Conservation (phyloP, 2,797 vertebrate species). For the Phataginus tricuspis region DNA sequence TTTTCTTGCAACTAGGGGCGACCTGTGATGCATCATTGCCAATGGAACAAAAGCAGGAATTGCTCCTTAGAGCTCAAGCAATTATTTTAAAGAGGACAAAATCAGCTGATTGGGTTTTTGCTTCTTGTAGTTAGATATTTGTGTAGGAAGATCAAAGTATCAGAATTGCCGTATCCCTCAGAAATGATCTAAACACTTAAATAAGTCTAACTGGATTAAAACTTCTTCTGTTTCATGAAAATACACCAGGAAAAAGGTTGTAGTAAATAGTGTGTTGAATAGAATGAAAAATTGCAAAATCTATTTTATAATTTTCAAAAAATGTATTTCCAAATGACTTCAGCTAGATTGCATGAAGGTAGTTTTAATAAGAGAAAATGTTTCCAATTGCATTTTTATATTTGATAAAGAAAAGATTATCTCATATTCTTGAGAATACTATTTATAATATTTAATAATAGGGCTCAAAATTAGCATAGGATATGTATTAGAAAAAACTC, state of each 20-base stretch:
- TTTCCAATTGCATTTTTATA: background rate
- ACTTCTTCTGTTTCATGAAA: background rate
- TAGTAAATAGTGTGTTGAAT: background rate
- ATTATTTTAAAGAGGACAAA: background rate
- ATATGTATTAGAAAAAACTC: background rate
- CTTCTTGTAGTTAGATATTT: background rate
- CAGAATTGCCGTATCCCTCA: background rate
- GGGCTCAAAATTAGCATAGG: background rate
- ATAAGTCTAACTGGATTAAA: background rate
- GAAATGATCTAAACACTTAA: background rate
- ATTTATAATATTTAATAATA: background rate
- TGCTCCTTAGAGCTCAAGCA: background rate
- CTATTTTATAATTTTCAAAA: background rate
- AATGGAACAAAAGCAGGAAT: background rate
- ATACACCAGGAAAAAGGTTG: background rate
- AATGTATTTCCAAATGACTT: background rate
- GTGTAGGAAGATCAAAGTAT: background rate
- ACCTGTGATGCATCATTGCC: background rate
- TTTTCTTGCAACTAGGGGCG: background rate
- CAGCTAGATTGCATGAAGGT: background rate
- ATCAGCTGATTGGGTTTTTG: background rate
- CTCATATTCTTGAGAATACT: background rate
- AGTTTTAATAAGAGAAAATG: background rate
- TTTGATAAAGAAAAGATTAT: background rate
- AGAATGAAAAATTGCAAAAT: background rate